Conservation (phyloP, 2,888 invertebrate species). For the Morpho achilles region DNA sequence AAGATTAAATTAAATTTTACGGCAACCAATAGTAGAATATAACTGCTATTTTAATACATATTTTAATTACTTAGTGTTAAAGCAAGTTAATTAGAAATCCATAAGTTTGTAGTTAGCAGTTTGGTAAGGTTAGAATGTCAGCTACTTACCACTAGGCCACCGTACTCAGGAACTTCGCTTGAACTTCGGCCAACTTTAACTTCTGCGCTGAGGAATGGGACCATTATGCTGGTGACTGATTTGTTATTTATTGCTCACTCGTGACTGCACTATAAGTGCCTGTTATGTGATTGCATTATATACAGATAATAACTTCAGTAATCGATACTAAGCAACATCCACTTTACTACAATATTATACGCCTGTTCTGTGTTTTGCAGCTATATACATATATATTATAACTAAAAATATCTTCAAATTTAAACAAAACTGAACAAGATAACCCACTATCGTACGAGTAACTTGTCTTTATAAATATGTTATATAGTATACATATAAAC, state of each 20-base stretch:
- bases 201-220: slow-evolving; percentile 61
- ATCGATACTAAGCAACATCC: slow-evolving; percentile 4
- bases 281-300: slow-evolving; percentile 9
- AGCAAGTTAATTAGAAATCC: too few relatives aligned
- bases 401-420: too few relatives aligned
- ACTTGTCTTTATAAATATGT: too few relatives aligned
- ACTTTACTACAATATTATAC: neutral
- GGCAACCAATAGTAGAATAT: too few relatives aligned
- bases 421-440: too few relatives aligned
- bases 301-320: slow-evolving; percentile 9
- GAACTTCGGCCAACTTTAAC: slow-evolving; percentile 63
- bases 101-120: too few relatives aligned
- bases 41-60: too few relatives aligned
- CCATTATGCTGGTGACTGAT: slow-evolving; percentile 69
- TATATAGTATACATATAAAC: neutral
- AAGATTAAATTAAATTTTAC: too few relatives aligned
- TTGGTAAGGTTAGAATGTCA: slow-evolving; percentile 5
- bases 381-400: too few relatives aligned
- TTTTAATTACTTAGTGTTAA: too few relatives aligned
- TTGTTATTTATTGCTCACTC: slow-evolving; percentile 67
- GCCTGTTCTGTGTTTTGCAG: too few relatives aligned
- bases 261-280: slow-evolving; percentile 33
- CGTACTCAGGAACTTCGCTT: slow-evolving; percentile 49
- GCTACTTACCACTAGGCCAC: slow-evolving; percentile 35
- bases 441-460: too few relatives aligned